A percentile compares a stretch with the other conserved stretches of the same genome.
These are phyloP conservation scores for Forbesichthys agassizii DNA, from an alignment of 2,113 vertebrate genomes.

Conservation along the genomic window DNA sequence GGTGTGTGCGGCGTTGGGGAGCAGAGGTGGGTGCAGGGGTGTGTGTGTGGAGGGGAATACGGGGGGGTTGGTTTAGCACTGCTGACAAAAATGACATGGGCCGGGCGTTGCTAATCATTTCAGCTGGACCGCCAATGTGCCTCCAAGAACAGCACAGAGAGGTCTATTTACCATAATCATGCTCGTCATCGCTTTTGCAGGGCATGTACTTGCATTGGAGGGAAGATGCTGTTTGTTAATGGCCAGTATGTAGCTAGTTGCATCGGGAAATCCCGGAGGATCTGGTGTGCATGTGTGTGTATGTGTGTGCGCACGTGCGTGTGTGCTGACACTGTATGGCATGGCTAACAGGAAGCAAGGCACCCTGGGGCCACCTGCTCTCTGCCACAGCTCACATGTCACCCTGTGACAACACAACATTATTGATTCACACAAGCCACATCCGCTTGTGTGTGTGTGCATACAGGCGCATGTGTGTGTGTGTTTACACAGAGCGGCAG, in stretches of 20 bases:
- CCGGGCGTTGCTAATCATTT: conserved; percentile 37
- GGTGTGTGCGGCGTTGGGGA: not conserved
- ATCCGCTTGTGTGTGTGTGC: conserved; percentile 68
- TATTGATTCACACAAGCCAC: conserved; percentile 76
- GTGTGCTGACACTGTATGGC: conserved; percentile 47
- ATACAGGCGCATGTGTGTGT: conserved; percentile 40
- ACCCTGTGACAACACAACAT: conserved; percentile 78
- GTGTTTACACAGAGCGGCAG: conserved; percentile 54
- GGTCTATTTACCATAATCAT: conserved; percentile 62
- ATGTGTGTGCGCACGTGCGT: conserved; percentile 7
- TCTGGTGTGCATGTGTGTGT: conserved; percentile 14
- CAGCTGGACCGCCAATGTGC: conserved; percentile 50
- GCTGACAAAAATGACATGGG: conserved; percentile 41
- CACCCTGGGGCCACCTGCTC: conserved; percentile 76
- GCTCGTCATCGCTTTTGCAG: conserved; percentile 45
- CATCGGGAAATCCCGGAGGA: conserved; percentile 64
- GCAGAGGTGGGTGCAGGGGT: not conserved
- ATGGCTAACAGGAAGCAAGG: conserved; percentile 68
- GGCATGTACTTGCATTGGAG: conserved; percentile 50
- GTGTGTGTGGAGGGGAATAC: too few relatives aligned
- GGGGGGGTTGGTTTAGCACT: conserved; percentile 15
- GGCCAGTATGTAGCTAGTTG: conserved; percentile 62
- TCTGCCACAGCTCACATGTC: conserved; percentile 84
- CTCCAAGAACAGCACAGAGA: conserved; percentile 23
- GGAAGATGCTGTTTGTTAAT: conserved; percentile 68